Evolutionary conservation across 2,797 vertebrate species (phyloP), one percentile per base, ranked within the genome.

Genomic region (Xenopus petersii): DNA sequence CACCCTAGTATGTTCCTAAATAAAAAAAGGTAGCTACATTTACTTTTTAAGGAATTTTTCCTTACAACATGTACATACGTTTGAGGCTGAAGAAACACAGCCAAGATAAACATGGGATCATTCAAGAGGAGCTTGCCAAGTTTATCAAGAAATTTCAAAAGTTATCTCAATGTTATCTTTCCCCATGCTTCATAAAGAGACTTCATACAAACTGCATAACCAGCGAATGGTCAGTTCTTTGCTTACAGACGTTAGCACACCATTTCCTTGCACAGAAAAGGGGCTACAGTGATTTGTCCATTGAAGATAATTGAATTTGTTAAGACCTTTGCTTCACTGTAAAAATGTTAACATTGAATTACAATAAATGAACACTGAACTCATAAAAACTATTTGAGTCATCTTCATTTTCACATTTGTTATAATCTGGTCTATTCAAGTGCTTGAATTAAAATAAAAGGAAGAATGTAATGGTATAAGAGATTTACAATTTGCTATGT

Each of bases 401-500:
- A 72, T 75, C 76, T 80, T 71, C 76, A 70, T 81, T 83, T 82
- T 80, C 80, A 83, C 62, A 72, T 75, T 74, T 84, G 69, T 83
- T 81, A 82, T 84, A 86, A 78, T 82, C 81, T 11, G 81, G 82
- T 73, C 71, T 80, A 78, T 70, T 70, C 74, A 66, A 80, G 10
- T 16, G 61, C 73, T 81, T 83, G 17, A 67, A 82, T 75, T 70
- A 62, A 84, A 81, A 0, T 0, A 55, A n/a, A 84, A 83, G 81
- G 73, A 82, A 74, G 71, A n/a, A 33, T 74, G 79, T 56, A 55
- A 51, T 2, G 36, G 67, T 33, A 42, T 71, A 61, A 64, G 49
- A 86, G 84, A 89, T 90, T 90, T 89, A 84, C 82, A 82, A 75
- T 82, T 87, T 88, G 83, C 81, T 84, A 74, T 83, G 77, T 75